Evolutionary conservation across 2,113 vertebrate genomes (phyloP), one percentile per base, ranked within the genome.

Genomic region (Poicephalus gulielmi): DNA sequence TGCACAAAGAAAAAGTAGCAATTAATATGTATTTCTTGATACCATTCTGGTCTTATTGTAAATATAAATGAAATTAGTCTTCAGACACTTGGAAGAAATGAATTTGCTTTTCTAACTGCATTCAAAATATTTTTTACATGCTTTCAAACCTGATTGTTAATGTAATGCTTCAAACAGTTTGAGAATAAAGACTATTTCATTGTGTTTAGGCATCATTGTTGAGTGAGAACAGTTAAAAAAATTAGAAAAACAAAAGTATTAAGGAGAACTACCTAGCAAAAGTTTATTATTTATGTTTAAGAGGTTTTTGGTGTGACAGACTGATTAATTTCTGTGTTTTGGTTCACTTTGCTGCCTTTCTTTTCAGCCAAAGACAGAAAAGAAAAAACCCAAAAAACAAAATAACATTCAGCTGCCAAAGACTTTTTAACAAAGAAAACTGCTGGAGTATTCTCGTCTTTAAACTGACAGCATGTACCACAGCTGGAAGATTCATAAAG

Each of bases 281-380:
- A 75, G 9, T 82, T 94, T 55, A 78, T 90, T 90, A 81, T 94
- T 94, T 83, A 83, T 39, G 24, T 87, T 86, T 76, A 68, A 78
- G 64, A 91, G 73, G n/a, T 44, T 95, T 92, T 84, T 57, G 53
- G 13, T 73, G 14, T 82, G 74, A 68, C 66, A 94, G 57, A 70
- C 55, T 74, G 63, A 67, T 92, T 95, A 24, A 68, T 87, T 92
- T 78, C 33, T 76, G 33, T 35, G 76, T 49, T 91, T 89, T 88
- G 39, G 90, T 94, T 93, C 66, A 73, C 41, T 94, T 79, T 53
- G 25, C 76, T 83, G 71, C 60, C 52, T 92, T 79, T 75, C 52
- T 85, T 90, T 66, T 81, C 75, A 88, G 47, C 17, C 28, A 83
- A 71, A 83, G 43, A 30, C 13, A 50, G 25, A 80, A 22, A 50